These are phyloP conservation scores for Aviceda subcristata DNA, from an alignment of 2,113 vertebrate species.

Conservation along the genomic window DNA sequence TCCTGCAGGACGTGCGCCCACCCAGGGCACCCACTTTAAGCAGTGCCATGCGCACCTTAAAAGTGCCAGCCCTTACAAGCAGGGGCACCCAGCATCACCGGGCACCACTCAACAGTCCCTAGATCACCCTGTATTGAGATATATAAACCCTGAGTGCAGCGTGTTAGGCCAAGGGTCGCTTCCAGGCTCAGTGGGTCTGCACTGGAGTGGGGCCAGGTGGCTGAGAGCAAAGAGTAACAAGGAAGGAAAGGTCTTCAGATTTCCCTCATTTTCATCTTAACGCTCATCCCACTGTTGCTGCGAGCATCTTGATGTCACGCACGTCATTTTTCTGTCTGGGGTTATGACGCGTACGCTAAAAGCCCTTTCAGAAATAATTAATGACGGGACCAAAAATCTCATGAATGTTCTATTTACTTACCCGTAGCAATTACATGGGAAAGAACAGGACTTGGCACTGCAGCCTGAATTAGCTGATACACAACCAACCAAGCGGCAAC, in stretches of 20 bases:
- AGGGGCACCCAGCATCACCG: no score
- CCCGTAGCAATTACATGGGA: neutral
- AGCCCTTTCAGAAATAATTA: constrained; percentile 63
- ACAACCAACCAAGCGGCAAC: neutral
- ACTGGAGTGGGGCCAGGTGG: neutral
- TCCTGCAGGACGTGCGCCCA: fast-evolving
- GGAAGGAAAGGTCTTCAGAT: neutral
- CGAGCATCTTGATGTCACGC: neutral
- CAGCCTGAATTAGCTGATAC: constrained; percentile 5
- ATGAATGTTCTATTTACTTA: constrained; percentile 47
- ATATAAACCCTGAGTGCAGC: fast-evolving
- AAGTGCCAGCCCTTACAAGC: neutral
- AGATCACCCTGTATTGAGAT: neutral
- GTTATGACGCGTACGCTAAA: constrained; percentile 28
- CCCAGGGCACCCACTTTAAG: neutral
- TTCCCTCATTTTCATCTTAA: neutral
- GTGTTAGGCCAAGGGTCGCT: fast-evolving
- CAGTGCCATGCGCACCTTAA: no score
- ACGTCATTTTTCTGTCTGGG: neutral
- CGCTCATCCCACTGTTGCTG: neutral
- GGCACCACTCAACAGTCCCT: neutral
- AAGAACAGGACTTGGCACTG: constrained; percentile 8
- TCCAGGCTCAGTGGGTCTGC: neutral
- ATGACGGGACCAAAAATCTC: constrained; percentile 41
- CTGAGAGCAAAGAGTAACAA: neutral